A percentile compares a stretch with the other conserved stretches of the same genome.
These are phyloP conservation scores for Teleogryllus oceanicus DNA, from an alignment of 2,888 invertebrate genomes.

Conservation along the genomic window DNA sequence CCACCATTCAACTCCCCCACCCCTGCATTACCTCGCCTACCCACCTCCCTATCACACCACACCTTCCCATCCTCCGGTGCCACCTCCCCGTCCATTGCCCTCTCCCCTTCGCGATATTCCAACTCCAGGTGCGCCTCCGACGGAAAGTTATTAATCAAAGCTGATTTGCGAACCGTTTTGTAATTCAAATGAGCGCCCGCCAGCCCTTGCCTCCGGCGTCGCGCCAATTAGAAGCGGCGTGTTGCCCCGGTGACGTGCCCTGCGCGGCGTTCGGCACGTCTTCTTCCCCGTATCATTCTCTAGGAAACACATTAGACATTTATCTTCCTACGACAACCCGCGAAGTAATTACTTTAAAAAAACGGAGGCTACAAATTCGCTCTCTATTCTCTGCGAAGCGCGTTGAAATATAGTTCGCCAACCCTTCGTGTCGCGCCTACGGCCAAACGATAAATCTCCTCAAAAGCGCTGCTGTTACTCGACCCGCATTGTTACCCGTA, in stretches of 20 bases:
- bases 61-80: no score
- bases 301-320: background rate
- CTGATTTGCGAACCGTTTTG: constrained; percentile 10
- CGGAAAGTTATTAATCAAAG: constrained; percentile 1
- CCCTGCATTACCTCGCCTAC: no score
- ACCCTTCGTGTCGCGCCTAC: no score
- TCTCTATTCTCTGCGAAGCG: background rate
- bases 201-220: background rate
- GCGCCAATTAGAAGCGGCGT: background rate
- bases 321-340: background rate
- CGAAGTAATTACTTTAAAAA: background rate
- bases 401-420: no score
- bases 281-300: background rate
- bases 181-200: background rate
- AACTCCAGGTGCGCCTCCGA: background rate
- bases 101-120: no score
- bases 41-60: no score
- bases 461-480: no score
- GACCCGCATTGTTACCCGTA: no score
- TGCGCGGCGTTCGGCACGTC: background rate
- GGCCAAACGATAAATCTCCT: no score
- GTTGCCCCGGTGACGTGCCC: background rate
- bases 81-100: no score
- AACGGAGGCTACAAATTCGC: background rate
- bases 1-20: no score